phyloP scores from a whole-genome alignment of 1,140 invertebrate genomes.

The Macrobrachium rosenbergii region DNA sequence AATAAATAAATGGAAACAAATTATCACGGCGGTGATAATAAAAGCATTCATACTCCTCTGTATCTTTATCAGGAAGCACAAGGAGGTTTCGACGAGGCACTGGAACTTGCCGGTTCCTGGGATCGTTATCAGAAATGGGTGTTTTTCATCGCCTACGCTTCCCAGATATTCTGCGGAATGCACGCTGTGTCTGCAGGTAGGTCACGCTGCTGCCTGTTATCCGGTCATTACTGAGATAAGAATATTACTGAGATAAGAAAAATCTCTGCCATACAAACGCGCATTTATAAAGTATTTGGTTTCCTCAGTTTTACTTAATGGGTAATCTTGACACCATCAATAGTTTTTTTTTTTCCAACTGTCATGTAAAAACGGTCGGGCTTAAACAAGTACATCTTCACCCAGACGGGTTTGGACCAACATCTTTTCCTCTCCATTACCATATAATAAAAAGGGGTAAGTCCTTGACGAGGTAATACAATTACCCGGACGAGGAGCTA shows the following conservation, averaged over 20 bases:
- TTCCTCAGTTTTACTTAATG: too few species aligned
- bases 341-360: too few species aligned
- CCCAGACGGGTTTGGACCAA: too few species aligned
- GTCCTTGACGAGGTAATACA: not conserved
- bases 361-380: not conserved
- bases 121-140: constrained; percentile 34
- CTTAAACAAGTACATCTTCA: not conserved
- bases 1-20: too few species aligned
- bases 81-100: constrained; percentile 41
- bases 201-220: not conserved
- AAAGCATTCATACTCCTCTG: not conserved
- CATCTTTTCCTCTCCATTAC: not conserved
- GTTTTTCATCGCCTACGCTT: constrained; percentile 35
- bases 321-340: too few species aligned
- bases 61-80: not conserved
- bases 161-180: constrained; percentile 42
- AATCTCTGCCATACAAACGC: too few species aligned
- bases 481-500: not conserved
- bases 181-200: constrained; percentile 43
- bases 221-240: not conserved
- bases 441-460: not conserved
- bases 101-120: constrained; percentile 35
- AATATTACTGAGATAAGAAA: too few species aligned
- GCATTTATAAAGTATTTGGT: too few species aligned
- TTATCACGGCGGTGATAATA: too few species aligned